Base-by-base conservation (phyloP, 2,888 invertebrate species). In the Xanthorhoe designata region DNA sequence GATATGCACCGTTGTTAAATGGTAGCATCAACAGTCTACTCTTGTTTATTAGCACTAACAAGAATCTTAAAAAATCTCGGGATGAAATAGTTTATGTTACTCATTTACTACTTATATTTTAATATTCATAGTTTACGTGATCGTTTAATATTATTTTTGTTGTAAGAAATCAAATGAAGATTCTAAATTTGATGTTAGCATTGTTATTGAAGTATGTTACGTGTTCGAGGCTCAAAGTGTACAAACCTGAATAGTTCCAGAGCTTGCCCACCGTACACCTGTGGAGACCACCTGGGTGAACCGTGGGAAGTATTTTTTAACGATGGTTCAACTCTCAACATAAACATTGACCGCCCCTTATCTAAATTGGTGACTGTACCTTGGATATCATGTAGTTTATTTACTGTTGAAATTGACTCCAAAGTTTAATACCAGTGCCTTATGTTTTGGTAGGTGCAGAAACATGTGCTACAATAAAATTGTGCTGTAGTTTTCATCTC, bases 141-240 rank as follows among this genome's bases (percentile, higher is more conserved):
- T 66, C 58, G 73, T 74, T 77, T 68, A 64, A 70, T 66, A 71
- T 64, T 70, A 68, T 71, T 68, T 75, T 72, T 72, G 69, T 75
- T 73, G 65, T 80, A 80, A 79, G 75, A 69, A 74, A 70, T 74
- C 72, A 75, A 69, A 72, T 69, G 72, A 61, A 55, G 55, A 68
- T 38, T 59, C 10, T 9, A 55, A 65, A 57, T 61, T 71, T 64
- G 7, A 51, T 18, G 65, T 60, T 32, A 19, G 52, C 0, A 4
- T 38, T 47, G 24, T 45, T 38, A 29, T 47, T 50, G 9, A 24
- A 52, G 15, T 18, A 45, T 17, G 42, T 66, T 67, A 47, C 32
- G 15, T 49, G 19, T 58, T 38, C 56, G 72, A 76, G 75, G 55
- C 74, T 74, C 76, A 75, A 72, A 7, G 61, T 80, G 80, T 82